Conservation (phyloP, 2,113 vertebrate genomes). For the Rhinogobius similis region DNA sequence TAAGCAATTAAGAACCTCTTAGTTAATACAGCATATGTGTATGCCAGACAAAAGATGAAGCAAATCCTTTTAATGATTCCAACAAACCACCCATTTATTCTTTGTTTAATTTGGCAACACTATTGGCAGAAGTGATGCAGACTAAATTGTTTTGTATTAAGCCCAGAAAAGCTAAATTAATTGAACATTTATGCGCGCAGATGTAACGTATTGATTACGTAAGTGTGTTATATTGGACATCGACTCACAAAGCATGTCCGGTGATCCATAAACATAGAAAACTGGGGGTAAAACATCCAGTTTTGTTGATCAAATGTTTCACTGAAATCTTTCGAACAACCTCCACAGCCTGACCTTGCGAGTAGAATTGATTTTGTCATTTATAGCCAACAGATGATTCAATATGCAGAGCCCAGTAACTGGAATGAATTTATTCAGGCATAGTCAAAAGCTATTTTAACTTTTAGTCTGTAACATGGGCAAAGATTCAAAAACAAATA, state of each 20-base stretch:
- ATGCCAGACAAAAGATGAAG: background rate
- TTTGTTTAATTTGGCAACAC: slow-evolving; percentile 10
- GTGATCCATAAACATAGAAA: background rate
- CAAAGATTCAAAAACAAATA: background rate
- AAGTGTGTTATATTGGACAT: slow-evolving; percentile 3
- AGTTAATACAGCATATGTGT: background rate
- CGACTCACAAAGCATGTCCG: background rate
- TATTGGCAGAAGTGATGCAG: background rate
- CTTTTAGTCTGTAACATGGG: background rate
- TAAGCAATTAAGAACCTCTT: background rate
- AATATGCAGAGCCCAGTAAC: slow-evolving; percentile 4
- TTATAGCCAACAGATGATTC: slow-evolving; percentile 8
- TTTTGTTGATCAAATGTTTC: slow-evolving; percentile 6
- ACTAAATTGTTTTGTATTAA: slow-evolving; percentile 4
- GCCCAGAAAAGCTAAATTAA: background rate
- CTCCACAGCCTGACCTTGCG: slow-evolving; percentile 5
- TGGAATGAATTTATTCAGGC: slow-evolving; percentile 1
- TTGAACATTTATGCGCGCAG: background rate
- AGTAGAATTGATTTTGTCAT: slow-evolving; percentile 6
- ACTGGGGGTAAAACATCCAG: slow-evolving; percentile 1
- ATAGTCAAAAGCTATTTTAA: slow-evolving; percentile 4
- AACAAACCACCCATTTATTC: background rate
- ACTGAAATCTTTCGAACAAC: background rate
- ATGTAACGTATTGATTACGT: background rate
- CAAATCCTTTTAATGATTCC: slow-evolving; percentile 8